Evolutionary conservation across 2,888 invertebrate genomes (phyloP), one percentile per base, ranked within the genome.

Genomic region (Machimus rusticus): DNA sequence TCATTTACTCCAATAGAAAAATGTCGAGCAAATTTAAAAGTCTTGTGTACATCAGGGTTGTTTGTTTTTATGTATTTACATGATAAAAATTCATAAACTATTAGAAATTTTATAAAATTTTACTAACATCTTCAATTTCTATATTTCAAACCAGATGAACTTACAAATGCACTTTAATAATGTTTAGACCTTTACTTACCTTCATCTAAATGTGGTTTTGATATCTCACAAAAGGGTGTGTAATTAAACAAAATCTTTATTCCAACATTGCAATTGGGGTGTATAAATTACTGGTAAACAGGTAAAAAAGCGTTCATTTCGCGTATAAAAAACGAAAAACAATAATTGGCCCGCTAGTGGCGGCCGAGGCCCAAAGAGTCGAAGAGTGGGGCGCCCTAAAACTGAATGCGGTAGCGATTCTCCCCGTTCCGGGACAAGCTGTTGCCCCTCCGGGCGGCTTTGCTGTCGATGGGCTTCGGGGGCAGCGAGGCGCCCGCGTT

Each of bases 321-420:
- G 76, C 23, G 43, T 78, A 78, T 78, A 78, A 78, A 78, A 78
- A 78, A 46, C 78, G 37, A 46, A 43, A 78, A 78, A 78, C 78
- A 78, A 77, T 16, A 14, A 78, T 66, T 66, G 66, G 28, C 23
- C 23, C 19, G 19, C n/a, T 23, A n/a, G 23, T 23, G 5, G 78
- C 2, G 78, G 14, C n/a, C 8, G n/a, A 51, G 19, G 23, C 9
- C 1, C 16, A 46, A 66, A 66, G 3, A 28, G 9, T 28, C 8
- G 19, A 23, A 66, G 12, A 66, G 23, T 19, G 66, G 23, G 23
- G 19, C 9, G 23, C 55, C 19, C 28, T 79, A 90, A 87, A 90
- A 90, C 87, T 89, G 90, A 78, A 90, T 90, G 46, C 89, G 87
- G 86, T 90, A 90, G 46, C 89, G 89, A 88, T 89, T 90, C 86